Conservation (phyloP, 2,113 vertebrate species). For the Montifringilla adamsi region DNA sequence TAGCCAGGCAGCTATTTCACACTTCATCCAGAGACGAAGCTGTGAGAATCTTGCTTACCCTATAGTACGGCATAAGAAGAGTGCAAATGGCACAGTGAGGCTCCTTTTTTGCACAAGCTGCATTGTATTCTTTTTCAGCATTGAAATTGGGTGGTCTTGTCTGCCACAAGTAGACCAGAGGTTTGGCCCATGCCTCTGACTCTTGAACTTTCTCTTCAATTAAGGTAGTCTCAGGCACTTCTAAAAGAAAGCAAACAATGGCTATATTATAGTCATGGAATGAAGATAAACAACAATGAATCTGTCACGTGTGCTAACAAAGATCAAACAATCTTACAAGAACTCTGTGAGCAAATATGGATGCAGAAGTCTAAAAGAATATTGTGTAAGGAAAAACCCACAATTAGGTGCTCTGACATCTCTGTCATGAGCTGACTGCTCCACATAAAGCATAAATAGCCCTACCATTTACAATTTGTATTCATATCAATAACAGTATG, state of each 20-base stretch:
- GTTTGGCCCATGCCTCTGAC: constrained; percentile 89
- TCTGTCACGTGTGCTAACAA: background rate
- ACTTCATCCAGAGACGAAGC: background rate
- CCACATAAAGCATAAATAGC: background rate
- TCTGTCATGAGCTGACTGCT: background rate
- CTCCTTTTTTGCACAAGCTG: constrained; percentile 76
- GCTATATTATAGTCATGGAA: background rate
- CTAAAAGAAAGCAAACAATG: constrained; percentile 63
- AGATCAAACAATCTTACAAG: background rate
- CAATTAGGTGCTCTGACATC: background rate
- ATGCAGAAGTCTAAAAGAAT: background rate
- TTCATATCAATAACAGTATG: background rate
- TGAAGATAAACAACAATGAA: background rate
- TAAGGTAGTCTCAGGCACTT: constrained; percentile 76
- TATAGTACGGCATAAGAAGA: constrained; percentile 92
- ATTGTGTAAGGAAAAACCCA: background rate
- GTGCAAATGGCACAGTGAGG: constrained; percentile 92
- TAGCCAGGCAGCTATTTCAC: background rate
- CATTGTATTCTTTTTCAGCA: constrained; percentile 90
- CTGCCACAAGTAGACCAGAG: constrained; percentile 91
- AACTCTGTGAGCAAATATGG: background rate
- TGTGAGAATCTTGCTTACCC: constrained; percentile 73
- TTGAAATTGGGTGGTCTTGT: constrained; percentile 79
- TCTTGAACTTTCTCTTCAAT: constrained; percentile 82
- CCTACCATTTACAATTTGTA: background rate